Conservation (phyloP, 2,113 vertebrate species). For the Lophotis ruficrista region DNA sequence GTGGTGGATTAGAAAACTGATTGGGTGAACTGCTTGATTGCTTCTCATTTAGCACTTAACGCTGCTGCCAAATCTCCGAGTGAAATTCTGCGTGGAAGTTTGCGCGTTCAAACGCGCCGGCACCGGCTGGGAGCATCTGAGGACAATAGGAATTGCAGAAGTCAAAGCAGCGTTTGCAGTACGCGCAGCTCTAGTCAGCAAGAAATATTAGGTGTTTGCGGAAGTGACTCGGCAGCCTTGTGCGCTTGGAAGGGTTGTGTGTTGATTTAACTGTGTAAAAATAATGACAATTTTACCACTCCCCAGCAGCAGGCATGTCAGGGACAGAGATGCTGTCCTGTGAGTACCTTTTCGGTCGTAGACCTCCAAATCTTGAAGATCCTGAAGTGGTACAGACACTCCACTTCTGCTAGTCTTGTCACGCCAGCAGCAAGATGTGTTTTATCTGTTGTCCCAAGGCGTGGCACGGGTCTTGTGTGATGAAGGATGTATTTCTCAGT, state of each 20-base stretch:
- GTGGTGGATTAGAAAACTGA: constrained; percentile 51
- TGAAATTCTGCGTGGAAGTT: neutral
- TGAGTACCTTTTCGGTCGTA: neutral
- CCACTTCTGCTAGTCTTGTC: neutral
- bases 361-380: neutral
- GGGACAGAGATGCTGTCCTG: neutral
- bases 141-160: neutral
- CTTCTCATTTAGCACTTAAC: constrained; percentile 10
- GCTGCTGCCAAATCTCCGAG: neutral
- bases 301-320: neutral
- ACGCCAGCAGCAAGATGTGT: fast-evolving
- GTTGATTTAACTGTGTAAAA: neutral
- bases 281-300: neutral
- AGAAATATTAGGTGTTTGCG: neutral
- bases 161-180: neutral
- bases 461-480: neutral
- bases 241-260: neutral
- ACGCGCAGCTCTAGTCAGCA: neutral
- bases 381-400: neutral
- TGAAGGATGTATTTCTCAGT: neutral
- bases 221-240: fast-evolving
- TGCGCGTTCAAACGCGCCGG: neutral
- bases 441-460: neutral
- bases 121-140: neutral
- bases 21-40: constrained; percentile 47